Base-by-base conservation (phyloP, 2,888 invertebrate genomes). In the Cephus pulcher region DNA sequence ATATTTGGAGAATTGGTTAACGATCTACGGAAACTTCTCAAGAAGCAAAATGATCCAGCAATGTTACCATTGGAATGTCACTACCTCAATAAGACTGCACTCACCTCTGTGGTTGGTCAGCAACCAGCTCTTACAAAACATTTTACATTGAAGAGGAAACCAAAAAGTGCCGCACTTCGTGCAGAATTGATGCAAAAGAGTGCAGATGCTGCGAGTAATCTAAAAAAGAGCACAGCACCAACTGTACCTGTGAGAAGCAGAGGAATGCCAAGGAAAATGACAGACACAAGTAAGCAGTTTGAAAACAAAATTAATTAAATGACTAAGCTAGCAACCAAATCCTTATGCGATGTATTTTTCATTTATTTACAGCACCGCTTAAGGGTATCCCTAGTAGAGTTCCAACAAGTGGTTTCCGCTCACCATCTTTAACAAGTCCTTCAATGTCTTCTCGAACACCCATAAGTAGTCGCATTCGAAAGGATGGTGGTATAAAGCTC, bases 51-150 rank as follows among this genome's bases (percentile, higher is more conserved):
- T 79, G 98, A 98, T 86, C 93, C 96, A 77, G 96, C 96, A 84
- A 95, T 98, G 94, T 92, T 98, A 87, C 99, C 99, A 4, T 93
- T 98, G 90, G 99, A 99, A 93, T 98, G 98, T 93, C 96, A 98
- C 90, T 99, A 98, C 93, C 94, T 99, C 83, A 99, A 98, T 93
- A 98, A 98, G 92, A 96, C 96, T 91, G 98, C 98, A 76, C 93
- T 98, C 88, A 94, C 95, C 77, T 97, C 97, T 85, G 96, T 98
- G 88, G 97, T 96, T 82, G 96, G 96, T 2, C 95, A 96, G 88
- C 95, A 96, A 92, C 95, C 97, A 3, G 95, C 95, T 78, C 95
- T 97, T 2, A 94, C 95, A 1, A 98, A 98, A 92, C 98, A 99
- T 92, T 99, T 99, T 89, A 96, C 96, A 12, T 92, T 98, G 40